Evolutionary conservation across 2,888 invertebrate genomes (phyloP).

Genomic region (Thereva unica): DNA sequence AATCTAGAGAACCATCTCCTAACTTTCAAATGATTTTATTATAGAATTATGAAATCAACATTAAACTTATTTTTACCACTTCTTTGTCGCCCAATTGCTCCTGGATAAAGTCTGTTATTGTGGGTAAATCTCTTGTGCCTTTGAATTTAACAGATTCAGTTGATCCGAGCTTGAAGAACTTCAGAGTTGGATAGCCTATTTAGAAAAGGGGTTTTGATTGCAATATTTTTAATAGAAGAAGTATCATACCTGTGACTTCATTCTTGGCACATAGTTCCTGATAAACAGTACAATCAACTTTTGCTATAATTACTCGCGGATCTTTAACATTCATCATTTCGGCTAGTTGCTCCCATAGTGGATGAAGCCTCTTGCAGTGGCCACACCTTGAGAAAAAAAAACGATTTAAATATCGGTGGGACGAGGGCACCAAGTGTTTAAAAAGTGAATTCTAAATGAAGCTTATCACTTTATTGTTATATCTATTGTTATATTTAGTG

Average conservation of each 20-base stretch:
- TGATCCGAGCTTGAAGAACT: conserved; percentile 75
- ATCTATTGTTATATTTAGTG: too few relatives aligned
- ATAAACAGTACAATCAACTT: conserved; percentile 83
- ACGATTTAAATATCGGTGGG: background rate
- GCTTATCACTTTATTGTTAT: too few relatives aligned
- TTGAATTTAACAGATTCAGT: conserved; percentile 73
- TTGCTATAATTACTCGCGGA: conserved; percentile 71
- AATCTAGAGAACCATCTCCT: conserved; percentile 37
- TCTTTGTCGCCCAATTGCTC: conserved; percentile 65
- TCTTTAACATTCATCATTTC: conserved; percentile 67
- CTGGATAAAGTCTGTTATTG: conserved; percentile 76
- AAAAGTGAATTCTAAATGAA: too few relatives aligned
- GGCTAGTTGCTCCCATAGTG: conserved; percentile 83
- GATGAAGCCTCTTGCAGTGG: conserved; percentile 81
- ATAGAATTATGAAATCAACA: conserved; percentile 1
- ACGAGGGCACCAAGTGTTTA: too few relatives aligned
- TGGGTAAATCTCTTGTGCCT: conserved; percentile 76
- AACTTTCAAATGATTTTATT: conserved; percentile 30
- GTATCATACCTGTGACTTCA: conserved; percentile 63
- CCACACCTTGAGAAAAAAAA: conserved; percentile 70
- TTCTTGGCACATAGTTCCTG: conserved; percentile 74
- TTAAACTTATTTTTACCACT: conserved; percentile 47
- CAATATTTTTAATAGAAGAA: background rate
- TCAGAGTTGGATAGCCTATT: conserved; percentile 79
- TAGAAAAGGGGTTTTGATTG: background rate